Evolutionary conservation across 2,888 invertebrate genomes (phyloP).

Genomic region (Amphipyra tragopoginis): DNA sequence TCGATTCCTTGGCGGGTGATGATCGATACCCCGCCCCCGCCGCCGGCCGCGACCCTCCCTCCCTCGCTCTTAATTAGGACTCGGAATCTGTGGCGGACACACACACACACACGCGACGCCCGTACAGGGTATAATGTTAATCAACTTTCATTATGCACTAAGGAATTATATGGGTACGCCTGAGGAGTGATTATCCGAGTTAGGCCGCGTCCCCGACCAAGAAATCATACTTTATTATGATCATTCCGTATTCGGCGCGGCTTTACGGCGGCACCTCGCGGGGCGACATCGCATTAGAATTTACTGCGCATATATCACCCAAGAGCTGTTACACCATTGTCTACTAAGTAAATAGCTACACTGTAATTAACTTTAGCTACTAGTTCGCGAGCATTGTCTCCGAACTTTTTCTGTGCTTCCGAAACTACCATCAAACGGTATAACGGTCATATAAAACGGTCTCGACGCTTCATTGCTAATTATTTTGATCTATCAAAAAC

Average conservation of each 20-base stretch:
- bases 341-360: slow-evolving; percentile 71
- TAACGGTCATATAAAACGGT: too few species aligned
- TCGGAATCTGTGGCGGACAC: slow-evolving; percentile 96
- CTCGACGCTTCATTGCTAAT: too few species aligned
- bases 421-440: background rate
- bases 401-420: background rate
- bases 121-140: slow-evolving; percentile 85
- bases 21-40: slow-evolving; percentile 88
- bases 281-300: slow-evolving; percentile 83
- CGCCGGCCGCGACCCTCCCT: slow-evolving; percentile 83
- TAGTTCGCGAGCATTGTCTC: slow-evolving; percentile 8
- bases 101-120: slow-evolving; percentile 88
- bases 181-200: slow-evolving; percentile 89
- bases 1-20: slow-evolving; percentile 89
- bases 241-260: slow-evolving; percentile 80
- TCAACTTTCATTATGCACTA: slow-evolving; percentile 90
- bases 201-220: slow-evolving; percentile 86
- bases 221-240: slow-evolving; percentile 90
- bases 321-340: slow-evolving; percentile 76
- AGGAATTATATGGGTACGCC: slow-evolving; percentile 90
- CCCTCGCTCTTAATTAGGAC: slow-evolving; percentile 95
- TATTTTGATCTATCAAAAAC: too few species aligned
- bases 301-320: slow-evolving; percentile 85
- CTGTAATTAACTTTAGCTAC: slow-evolving; percentile 77
- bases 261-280: slow-evolving; percentile 81